These are phyloP conservation scores for Agrotis puta DNA, from an alignment of 2,888 invertebrate genomes.

Conservation along the genomic window DNA sequence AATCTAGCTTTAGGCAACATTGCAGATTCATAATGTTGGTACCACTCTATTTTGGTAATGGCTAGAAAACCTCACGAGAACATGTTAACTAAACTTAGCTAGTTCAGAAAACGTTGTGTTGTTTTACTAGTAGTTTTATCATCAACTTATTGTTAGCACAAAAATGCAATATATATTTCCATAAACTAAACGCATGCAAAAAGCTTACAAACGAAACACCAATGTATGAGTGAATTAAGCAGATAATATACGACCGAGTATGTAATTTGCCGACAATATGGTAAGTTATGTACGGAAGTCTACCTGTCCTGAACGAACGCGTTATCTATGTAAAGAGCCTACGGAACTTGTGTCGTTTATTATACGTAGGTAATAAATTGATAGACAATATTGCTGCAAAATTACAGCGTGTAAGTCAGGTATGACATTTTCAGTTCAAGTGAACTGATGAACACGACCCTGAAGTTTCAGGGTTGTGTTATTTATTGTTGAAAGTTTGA, in stretches of 20 bases:
- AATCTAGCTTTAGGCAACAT: background rate
- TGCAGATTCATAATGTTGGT: background rate
- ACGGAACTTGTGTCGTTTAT: slow-evolving; percentile 43
- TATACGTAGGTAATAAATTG: slow-evolving; percentile 11
- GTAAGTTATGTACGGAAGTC: slow-evolving; percentile 69
- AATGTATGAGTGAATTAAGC: slow-evolving; percentile 53
- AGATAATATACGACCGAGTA: slow-evolving; percentile 47
- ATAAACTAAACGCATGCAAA: slow-evolving; percentile 59
- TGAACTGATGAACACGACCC: background rate
- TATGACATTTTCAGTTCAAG: slow-evolving; percentile 6
- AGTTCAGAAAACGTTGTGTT: background rate
- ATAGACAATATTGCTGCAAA: slow-evolving; percentile 14
- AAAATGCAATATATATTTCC: slow-evolving; percentile 29
- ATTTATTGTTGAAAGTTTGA: background rate
- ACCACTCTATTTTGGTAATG: background rate
- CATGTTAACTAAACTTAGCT: background rate
- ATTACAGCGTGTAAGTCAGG: slow-evolving; percentile 15
- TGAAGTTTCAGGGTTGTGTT: background rate
- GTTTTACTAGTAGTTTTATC: slow-evolving; percentile 11
- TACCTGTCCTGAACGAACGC: slow-evolving; percentile 36
- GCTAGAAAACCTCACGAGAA: background rate
- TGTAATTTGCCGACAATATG: slow-evolving; percentile 69
- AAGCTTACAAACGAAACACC: slow-evolving; percentile 50
- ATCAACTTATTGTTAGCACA: slow-evolving; percentile 20
- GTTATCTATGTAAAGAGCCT: slow-evolving; percentile 58